These are phyloP conservation scores for Eretmochelys imbricata DNA, from an alignment of 2,113 vertebrate species.

Conservation along the genomic window DNA sequence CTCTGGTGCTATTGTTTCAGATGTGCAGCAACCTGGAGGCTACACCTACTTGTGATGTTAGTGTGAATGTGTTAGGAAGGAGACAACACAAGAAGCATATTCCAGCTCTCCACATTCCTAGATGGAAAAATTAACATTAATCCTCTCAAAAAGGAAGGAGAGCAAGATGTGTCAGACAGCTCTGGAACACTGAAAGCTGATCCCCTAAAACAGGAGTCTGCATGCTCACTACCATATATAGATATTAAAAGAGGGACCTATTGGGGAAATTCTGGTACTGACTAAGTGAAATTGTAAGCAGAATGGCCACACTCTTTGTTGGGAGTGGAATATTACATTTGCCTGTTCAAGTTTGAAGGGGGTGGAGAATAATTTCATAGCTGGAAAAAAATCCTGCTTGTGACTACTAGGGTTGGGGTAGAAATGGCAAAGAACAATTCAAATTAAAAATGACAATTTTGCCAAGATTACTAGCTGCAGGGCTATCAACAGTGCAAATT, in stretches of 20 bases:
- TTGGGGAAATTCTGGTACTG: not conserved
- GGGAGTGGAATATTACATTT: not conserved
- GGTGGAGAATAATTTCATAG: not conserved
- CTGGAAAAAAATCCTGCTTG: rapidly evolving
- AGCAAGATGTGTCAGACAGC: not conserved
- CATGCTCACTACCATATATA: not conserved
- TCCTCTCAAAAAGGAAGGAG: not conserved
- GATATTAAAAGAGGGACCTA: not conserved
- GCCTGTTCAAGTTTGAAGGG: not conserved
- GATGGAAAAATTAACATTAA: not conserved
- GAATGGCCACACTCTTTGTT: not conserved
- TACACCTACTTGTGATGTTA: not conserved
- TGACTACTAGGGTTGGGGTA: not conserved
- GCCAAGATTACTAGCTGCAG: not conserved
- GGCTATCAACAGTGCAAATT: not conserved
- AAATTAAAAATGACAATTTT: not conserved
- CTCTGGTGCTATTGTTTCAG: not conserved
- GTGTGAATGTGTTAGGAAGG: not conserved
- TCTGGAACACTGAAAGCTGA: not conserved
- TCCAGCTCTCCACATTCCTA: not conserved
- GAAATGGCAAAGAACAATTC: not conserved
- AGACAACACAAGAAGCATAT: not conserved
- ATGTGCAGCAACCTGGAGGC: not conserved
- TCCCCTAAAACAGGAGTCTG: not conserved
- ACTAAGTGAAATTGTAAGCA: not conserved